These are phyloP conservation scores for Drosophila bunnanda DNA, from an alignment of 2,888 invertebrate genomes.

Conservation along the genomic window DNA sequence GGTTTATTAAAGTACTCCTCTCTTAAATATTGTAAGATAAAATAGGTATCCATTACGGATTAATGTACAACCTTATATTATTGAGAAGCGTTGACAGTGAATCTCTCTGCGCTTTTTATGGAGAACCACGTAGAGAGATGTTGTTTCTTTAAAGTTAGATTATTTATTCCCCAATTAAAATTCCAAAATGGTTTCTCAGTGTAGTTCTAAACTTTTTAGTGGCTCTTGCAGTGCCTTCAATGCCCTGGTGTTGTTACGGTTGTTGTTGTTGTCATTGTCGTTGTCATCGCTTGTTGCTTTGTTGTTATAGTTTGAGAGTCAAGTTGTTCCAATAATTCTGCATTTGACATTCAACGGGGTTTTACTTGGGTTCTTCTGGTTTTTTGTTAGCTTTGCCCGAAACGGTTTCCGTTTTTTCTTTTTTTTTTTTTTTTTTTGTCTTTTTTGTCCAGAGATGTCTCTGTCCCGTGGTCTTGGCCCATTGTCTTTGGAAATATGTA, in stretches of 20 bases:
- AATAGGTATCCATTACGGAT: too few species aligned
- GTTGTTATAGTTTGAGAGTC: slow-evolving; percentile 64
- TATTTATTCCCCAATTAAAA: background rate
- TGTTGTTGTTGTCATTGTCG: slow-evolving; percentile 47
- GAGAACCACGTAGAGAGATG: background rate
- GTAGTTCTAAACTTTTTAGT: slow-evolving; percentile 48
- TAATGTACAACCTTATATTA: too few species aligned
- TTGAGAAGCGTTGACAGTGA: too few species aligned
- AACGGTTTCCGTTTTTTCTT: slow-evolving; percentile 63
- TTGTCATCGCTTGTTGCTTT: slow-evolving; percentile 62
- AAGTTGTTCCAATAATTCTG: slow-evolving; percentile 77
- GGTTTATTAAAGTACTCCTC: too few species aligned
- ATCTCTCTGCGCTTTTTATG: too few species aligned
- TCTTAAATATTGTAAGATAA: too few species aligned
- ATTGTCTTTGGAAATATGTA: slow-evolving; percentile 44
- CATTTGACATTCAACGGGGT: slow-evolving; percentile 74
- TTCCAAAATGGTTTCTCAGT: slow-evolving; percentile 13
- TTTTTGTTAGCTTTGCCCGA: slow-evolving; percentile 49
- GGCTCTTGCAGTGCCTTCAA: slow-evolving; percentile 20
- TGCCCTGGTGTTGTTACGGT: slow-evolving; percentile 41
- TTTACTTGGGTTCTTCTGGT: slow-evolving; percentile 41
- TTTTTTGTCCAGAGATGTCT: slow-evolving; percentile 28
- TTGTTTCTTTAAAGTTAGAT: background rate
- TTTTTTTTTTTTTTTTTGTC: slow-evolving; percentile 12
- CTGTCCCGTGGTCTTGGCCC: slow-evolving; percentile 30